phyloP scores from a whole-genome alignment of 2,888 invertebrate genomes.

The Tetragonisca angustula region DNA sequence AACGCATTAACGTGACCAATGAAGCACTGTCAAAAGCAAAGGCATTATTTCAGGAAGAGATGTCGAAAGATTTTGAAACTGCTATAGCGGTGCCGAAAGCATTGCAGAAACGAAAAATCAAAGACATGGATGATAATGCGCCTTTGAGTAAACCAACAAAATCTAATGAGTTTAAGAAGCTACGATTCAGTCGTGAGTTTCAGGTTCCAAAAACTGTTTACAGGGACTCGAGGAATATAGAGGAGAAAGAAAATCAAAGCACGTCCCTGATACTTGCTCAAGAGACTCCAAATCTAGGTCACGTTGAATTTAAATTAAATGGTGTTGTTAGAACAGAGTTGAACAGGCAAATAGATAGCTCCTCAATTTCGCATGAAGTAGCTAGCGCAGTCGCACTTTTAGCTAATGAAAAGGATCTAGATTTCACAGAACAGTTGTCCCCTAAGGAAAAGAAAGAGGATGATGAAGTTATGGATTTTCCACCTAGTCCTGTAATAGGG shows the following conservation, averaged over 20 bases:
- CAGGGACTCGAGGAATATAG: slow-evolving; percentile 47
- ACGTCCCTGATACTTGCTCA: neutral
- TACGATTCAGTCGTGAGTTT: slow-evolving; percentile 70
- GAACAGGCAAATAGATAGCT: neutral
- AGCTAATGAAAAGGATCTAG: slow-evolving; percentile 76
- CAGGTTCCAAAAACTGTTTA: slow-evolving; percentile 70
- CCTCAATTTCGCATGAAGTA: slow-evolving; percentile 76
- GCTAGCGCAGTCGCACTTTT: slow-evolving; percentile 80
- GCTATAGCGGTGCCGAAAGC: neutral
- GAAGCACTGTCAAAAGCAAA: slow-evolving; percentile 30
- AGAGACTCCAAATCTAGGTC: neutral
- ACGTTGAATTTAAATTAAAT: neutral
- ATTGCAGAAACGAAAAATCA: slow-evolving; percentile 53
- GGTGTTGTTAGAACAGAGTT: neutral
- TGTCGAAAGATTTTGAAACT: neutral
- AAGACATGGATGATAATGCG: slow-evolving; percentile 63
- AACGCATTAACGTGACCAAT: slow-evolving; percentile 1
- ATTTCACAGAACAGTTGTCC: slow-evolving; percentile 23
- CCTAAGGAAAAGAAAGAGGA: slow-evolving; percentile 58
- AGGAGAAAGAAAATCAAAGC: neutral
- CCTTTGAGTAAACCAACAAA: slow-evolving; percentile 8
- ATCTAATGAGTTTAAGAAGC: slow-evolving; percentile 69
- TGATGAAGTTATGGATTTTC: slow-evolving; percentile 44
- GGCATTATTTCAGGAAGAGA: slow-evolving; percentile 1
- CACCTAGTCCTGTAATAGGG: slow-evolving; percentile 69